Conservation (phyloP, 2,113 vertebrate genomes). For the Stegostoma tigrinum region DNA sequence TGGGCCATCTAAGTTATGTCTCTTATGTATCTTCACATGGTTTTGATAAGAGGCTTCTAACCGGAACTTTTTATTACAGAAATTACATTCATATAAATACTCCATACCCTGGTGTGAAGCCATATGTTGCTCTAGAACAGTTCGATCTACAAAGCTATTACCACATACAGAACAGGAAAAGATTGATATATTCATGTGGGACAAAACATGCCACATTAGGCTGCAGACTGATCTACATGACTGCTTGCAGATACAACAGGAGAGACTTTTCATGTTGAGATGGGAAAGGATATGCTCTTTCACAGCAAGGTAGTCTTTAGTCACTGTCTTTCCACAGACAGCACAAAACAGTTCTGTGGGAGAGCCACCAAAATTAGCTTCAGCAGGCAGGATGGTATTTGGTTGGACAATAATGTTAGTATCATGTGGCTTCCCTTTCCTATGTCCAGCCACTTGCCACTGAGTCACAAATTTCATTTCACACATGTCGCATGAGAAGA, state of each 20-base stretch:
- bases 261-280: conserved; percentile 71
- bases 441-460: conserved; percentile 78
- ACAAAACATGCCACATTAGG: conserved; percentile 82
- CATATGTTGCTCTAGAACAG: conserved; percentile 81
- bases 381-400: conserved; percentile 51
- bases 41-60: conserved; percentile 27
- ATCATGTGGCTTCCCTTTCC: conserved; percentile 63
- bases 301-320: conserved; percentile 75
- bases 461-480: conserved; percentile 82
- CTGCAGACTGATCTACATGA: conserved; percentile 75
- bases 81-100: conserved; percentile 30
- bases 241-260: conserved; percentile 74
- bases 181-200: conserved; percentile 73
- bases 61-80: conserved; percentile 16
- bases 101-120: conserved; percentile 66
- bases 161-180: conserved; percentile 83
- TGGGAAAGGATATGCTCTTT: conserved; percentile 78
- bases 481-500: conserved; percentile 90
- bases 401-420: conserved; percentile 67
- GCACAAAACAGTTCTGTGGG: conserved; percentile 65
- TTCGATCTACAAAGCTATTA: conserved; percentile 79
- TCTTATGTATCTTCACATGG: conserved; percentile 40
- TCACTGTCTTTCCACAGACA: conserved; percentile 67
- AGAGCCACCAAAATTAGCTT: conserved; percentile 48
- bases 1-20: conserved; percentile 41